phyloP scores from a whole-genome alignment of 1,140 invertebrate species.

The Goniozus legneri region DNA sequence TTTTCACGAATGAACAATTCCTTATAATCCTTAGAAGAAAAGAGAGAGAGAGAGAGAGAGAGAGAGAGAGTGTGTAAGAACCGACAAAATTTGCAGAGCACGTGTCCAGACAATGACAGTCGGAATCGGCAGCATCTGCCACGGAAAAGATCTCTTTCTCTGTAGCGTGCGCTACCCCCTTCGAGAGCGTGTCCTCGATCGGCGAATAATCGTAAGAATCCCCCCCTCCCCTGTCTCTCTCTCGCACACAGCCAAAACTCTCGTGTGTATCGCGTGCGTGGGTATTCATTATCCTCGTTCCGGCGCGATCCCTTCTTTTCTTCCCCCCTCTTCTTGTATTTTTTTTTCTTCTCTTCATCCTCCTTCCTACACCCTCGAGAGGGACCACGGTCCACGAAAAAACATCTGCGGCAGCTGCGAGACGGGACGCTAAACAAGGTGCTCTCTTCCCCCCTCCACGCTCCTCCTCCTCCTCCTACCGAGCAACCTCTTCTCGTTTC shows the following conservation, averaged over 20 bases:
- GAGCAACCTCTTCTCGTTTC: no score
- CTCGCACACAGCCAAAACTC: no score
- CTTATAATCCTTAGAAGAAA: no score
- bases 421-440: slow-evolving; percentile 39
- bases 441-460: slow-evolving; percentile 17
- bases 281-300: slow-evolving; percentile 42
- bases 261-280: slow-evolving; percentile 41
- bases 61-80: slow-evolving; percentile 8
- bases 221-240: no score
- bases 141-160: slow-evolving; percentile 6
- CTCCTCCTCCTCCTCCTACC: neutral
- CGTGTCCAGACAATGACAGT: slow-evolving; percentile 34
- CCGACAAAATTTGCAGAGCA: neutral
- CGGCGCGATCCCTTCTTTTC: neutral
- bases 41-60: neutral
- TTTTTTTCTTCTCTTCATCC: slow-evolving; percentile 3
- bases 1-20: no score
- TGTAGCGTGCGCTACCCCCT: no score
- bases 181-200: slow-evolving; percentile 30
- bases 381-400: no score
- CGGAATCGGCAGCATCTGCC: slow-evolving; percentile 25
- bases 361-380: neutral
- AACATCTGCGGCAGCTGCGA: slow-evolving; percentile 56
- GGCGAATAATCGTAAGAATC: no score
- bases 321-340: slow-evolving; percentile 1